phyloP scores from a whole-genome alignment of 2,113 vertebrate genomes.

The Cyanistes caeruleus region DNA sequence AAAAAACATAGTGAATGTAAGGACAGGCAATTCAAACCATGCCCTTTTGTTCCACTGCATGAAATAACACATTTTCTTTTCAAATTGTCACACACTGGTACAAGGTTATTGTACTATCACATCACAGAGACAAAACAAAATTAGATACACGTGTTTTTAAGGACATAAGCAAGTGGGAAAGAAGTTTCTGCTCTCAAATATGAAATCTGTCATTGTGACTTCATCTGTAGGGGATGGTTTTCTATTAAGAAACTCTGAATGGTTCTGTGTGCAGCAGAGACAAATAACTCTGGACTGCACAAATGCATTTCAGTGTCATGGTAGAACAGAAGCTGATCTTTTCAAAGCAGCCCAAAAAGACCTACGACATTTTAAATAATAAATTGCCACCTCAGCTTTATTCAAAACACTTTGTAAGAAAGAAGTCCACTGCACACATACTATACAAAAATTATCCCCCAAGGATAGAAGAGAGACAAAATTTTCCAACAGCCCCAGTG shows the following conservation, averaged over 20 bases:
- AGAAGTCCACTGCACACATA: not conserved
- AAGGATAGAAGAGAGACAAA: not conserved
- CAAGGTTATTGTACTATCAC: not conserved
- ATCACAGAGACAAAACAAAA: constrained; percentile 19
- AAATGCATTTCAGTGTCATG: not conserved
- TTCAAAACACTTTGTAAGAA: not conserved
- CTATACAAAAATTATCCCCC: not conserved
- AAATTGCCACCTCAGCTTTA: not conserved
- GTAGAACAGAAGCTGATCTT: not conserved
- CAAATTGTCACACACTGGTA: constrained; percentile 2
- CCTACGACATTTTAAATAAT: not conserved
- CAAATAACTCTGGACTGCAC: not conserved
- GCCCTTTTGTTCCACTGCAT: not conserved
- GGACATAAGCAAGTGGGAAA: not conserved
- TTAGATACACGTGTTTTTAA: not conserved
- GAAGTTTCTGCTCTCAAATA: constrained; percentile 16
- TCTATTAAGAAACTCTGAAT: constrained; percentile 7
- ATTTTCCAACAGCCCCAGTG: not conserved
- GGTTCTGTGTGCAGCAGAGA: not conserved
- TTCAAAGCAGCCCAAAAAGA: not conserved
- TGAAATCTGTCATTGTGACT: not conserved
- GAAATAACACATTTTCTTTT: not conserved
- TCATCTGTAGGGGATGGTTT: not conserved
- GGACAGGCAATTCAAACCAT: not conserved
- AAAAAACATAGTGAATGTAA: not conserved